Base-by-base conservation (phyloP, 2,113 vertebrate species). In the Phyllostomus discolor region DNA sequence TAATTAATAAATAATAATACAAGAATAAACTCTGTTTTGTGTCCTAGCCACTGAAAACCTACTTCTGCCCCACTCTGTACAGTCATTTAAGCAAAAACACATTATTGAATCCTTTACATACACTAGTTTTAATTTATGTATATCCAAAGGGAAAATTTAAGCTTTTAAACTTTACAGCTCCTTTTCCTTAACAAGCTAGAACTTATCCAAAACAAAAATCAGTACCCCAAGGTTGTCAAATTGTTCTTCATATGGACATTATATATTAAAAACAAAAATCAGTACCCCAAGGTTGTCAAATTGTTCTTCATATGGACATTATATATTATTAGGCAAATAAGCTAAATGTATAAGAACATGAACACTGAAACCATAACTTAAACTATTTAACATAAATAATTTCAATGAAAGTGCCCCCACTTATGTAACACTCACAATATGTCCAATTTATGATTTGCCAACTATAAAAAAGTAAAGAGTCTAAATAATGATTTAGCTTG, bases 311-410 rank as follows among this genome's bases (percentile, higher is more conserved):
- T 48, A 26, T 7, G 8, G 16, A 66, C 22, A 16, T 67, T 48
- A 57, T 28, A 33, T 52, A 22, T 7, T 62, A 78, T 31, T 16
- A 76, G 52, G 38, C 22, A 76, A 91, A 89, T 41, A 82, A 91
- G 46, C 17, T 93, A 38, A 93, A 57, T 22, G 7, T 15, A 64
- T 43, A 38, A 76, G 50, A 17, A 80, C 5, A 64, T 24, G 81
- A 95, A 80, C 6, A 79, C 64, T 91, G 76, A 88, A 88, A 80
- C 19, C 8, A 3, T 35, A 86, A 85, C 17, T 80, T 80, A 66
- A 88, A 91, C 88, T 70, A 85, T 73, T 88, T 85, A 57, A 59
- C 31, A 80, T 87, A 83, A 83, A 67, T 66, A 76, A 93, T 70
- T 64, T 76, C 43, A 93, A 79, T n/a, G 80, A 46, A 72, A 96